Percentiles rank a stretch among this genome's conserved stretches.
phyloP scores from a whole-genome alignment of 2,797 vertebrate genomes.

The Tiaroga cobitis region DNA sequence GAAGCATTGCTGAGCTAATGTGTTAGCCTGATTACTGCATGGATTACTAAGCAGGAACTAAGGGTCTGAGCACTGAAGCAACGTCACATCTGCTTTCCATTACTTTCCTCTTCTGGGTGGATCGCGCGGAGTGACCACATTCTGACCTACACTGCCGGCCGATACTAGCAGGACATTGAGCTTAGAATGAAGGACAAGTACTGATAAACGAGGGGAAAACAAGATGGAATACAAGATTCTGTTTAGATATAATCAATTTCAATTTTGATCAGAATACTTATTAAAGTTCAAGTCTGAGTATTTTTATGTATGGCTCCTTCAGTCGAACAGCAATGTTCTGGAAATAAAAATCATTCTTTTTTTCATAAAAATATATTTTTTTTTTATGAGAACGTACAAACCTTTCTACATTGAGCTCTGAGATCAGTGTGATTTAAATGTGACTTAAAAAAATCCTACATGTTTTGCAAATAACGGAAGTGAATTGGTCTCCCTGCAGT shows the following conservation, averaged over 20 bases:
- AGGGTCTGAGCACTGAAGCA: conserved; percentile 20
- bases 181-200: neutral
- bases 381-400: neutral
- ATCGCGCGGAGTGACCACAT: neutral
- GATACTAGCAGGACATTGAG: conserved; percentile 13
- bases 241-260: neutral
- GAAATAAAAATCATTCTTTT: neutral
- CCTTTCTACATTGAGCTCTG: neutral
- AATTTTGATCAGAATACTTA: neutral
- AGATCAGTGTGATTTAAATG: neutral
- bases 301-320: neutral
- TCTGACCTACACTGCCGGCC: conserved; percentile 12
- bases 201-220: neutral
- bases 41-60: conserved; percentile 33
- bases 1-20: conserved; percentile 32
- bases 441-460: neutral
- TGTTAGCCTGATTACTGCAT: conserved; percentile 23
- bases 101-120: conserved; percentile 38
- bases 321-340: neutral
- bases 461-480: neutral
- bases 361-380: neutral
- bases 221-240: neutral
- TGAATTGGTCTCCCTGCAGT: neutral
- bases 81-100: conserved; percentile 57
- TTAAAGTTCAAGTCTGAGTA: neutral